Evolutionary conservation across 2,113 vertebrate genomes (phyloP).

Genomic region (Xenopus borealis): DNA sequence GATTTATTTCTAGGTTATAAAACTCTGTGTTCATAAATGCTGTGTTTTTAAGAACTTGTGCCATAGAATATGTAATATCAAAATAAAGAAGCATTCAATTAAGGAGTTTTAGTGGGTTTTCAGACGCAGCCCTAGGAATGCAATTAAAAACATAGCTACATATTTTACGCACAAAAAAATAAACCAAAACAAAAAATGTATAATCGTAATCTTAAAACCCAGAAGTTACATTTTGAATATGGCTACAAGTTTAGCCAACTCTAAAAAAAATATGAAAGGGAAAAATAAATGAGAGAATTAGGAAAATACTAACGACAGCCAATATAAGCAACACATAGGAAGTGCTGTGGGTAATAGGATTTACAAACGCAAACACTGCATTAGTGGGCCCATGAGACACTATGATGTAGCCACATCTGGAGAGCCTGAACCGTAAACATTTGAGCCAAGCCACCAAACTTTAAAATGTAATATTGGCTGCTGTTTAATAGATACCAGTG

Average conservation of each 20-base stretch:
- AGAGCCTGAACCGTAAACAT: slow-evolving; percentile 61
- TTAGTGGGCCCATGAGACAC: slow-evolving; percentile 70
- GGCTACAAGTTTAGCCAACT: slow-evolving; percentile 61
- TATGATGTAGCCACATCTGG: slow-evolving; percentile 67
- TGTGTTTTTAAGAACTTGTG: too few relatives aligned
- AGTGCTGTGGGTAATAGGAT: slow-evolving; percentile 77
- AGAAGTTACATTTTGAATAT: slow-evolving; percentile 9
- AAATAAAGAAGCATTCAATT: too few relatives aligned
- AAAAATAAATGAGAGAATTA: slow-evolving; percentile 71
- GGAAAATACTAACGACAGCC: slow-evolving; percentile 73
- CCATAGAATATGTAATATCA: too few relatives aligned
- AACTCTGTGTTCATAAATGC: too few relatives aligned
- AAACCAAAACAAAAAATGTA: too few relatives aligned
- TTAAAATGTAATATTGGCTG: slow-evolving; percentile 53
- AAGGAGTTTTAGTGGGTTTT: too few relatives aligned
- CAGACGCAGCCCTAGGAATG: too few relatives aligned
- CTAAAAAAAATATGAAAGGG: slow-evolving; percentile 78
- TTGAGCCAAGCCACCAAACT: slow-evolving; percentile 57
- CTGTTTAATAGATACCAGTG: slow-evolving; percentile 46
- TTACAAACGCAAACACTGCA: slow-evolving; percentile 69
- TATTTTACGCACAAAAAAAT: too few relatives aligned
- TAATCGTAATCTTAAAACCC: too few relatives aligned
- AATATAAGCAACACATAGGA: slow-evolving; percentile 81
- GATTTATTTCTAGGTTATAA: too few relatives aligned
- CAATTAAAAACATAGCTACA: too few relatives aligned